Conservation (phyloP, 2,797 vertebrate genomes). For the Pseudocheirus occidentalis region DNA sequence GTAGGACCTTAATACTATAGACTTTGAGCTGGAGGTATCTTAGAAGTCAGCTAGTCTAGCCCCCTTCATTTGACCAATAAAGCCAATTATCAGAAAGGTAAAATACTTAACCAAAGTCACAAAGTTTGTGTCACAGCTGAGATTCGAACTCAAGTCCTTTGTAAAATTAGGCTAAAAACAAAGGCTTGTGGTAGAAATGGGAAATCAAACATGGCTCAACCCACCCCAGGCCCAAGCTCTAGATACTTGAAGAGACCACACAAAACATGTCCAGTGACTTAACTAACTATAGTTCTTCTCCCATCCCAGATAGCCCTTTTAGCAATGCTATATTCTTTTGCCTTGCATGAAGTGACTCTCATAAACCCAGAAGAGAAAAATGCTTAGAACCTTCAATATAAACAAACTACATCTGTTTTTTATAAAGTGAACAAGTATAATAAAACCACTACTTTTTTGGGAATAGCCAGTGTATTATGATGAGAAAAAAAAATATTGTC, state of each 20-base stretch:
- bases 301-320: slow-evolving; percentile 52
- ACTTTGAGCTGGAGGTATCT: background rate
- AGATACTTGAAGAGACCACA: slow-evolving; percentile 6
- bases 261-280: slow-evolving; percentile 33
- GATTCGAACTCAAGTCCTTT: background rate
- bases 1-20: background rate
- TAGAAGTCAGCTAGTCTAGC: background rate
- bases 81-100: background rate
- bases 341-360: slow-evolving; percentile 72
- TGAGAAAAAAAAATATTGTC: slow-evolving; percentile 78
- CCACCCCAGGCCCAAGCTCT: slow-evolving; percentile 4
- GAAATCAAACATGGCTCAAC: slow-evolving; percentile 11
- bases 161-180: background rate
- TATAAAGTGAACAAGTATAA: slow-evolving; percentile 81
- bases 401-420: slow-evolving; percentile 84
- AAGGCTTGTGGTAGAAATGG: background rate
- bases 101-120: background rate
- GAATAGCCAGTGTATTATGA: slow-evolving; percentile 80
- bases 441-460: slow-evolving; percentile 78
- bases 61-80: background rate
- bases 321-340: slow-evolving; percentile 68
- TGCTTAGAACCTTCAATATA: slow-evolving; percentile 66
- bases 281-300: slow-evolving; percentile 43
- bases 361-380: slow-evolving; percentile 68
- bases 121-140: background rate